Evolutionary conservation across 2,797 vertebrate genomes (phyloP).

Genomic region (Florisuga fusca): DNA sequence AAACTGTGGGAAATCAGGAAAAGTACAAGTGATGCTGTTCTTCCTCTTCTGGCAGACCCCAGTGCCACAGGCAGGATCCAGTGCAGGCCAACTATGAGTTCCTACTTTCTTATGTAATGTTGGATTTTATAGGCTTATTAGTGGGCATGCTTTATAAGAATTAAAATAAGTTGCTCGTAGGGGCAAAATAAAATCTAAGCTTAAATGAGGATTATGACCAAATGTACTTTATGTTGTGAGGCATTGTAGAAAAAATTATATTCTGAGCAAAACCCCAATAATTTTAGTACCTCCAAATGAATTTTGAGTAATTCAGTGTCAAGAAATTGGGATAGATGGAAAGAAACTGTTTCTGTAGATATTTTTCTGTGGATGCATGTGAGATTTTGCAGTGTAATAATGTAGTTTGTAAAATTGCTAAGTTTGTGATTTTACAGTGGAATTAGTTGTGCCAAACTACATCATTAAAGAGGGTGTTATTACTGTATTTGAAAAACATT

Average conservation of each 20-base stretch:
- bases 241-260: not conserved
- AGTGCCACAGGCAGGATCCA: not conserved
- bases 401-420: not conserved
- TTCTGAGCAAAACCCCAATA: not conserved
- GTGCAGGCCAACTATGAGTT: not conserved
- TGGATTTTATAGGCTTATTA: not conserved
- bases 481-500: not conserved
- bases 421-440: not conserved
- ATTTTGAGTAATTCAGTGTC: not conserved
- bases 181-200: not conserved
- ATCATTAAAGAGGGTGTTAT: not conserved
- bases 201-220: not conserved
- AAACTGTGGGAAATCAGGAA: accelerated
- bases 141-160: not conserved
- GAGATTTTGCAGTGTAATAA: not conserved
- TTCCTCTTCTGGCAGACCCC: not conserved
- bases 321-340: not conserved
- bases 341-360: not conserved
- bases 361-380: not conserved
- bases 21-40: not conserved
- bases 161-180: not conserved
- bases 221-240: not conserved
- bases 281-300: not conserved
- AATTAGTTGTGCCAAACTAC: not conserved
- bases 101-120: not conserved